These are phyloP conservation scores for Novumbra hubbsi DNA, from an alignment of 2,797 vertebrate genomes.

Conservation along the genomic window DNA sequence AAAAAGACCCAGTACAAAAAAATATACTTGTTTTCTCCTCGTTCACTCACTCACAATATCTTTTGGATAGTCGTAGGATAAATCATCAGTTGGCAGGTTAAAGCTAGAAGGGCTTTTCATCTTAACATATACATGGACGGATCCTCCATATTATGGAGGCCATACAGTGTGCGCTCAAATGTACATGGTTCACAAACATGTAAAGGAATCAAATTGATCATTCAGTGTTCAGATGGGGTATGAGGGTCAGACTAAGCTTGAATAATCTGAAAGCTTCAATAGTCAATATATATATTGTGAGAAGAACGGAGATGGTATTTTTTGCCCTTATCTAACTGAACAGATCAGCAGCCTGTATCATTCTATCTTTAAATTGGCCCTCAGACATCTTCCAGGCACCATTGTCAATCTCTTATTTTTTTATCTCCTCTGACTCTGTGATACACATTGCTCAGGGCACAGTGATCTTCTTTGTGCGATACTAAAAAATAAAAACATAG, in stretches of 20 bases:
- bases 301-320: slow-evolving; percentile 49
- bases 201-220: too few relatives aligned
- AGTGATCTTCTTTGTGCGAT: slow-evolving; percentile 25
- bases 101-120: slow-evolving; percentile 6
- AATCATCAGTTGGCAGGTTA: slow-evolving; percentile 35
- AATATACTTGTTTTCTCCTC: not conserved
- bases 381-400: slow-evolving; percentile 51
- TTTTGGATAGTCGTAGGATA: slow-evolving; percentile 38
- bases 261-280: slow-evolving; percentile 17
- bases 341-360: slow-evolving; percentile 59
- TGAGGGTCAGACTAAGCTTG: not conserved
- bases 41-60: slow-evolving; percentile 39
- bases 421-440: slow-evolving; percentile 37
- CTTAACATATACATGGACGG: too few relatives aligned
- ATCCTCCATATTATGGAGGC: too few relatives aligned
- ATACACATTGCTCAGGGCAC: slow-evolving; percentile 19
- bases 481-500: slow-evolving; percentile 23
- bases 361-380: slow-evolving; percentile 56
- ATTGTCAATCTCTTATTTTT: slow-evolving; percentile 44
- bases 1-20: too few relatives aligned
- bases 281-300: slow-evolving; percentile 33
- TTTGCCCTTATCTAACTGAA: slow-evolving; percentile 46
- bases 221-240: too few relatives aligned
- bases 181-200: too few relatives aligned
- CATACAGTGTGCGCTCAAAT: too few relatives aligned